Percentiles rank a stretch among this genome's conserved stretches.
Conservation (phyloP, 2,888 invertebrate species). For the Polyommatus icarus region DNA sequence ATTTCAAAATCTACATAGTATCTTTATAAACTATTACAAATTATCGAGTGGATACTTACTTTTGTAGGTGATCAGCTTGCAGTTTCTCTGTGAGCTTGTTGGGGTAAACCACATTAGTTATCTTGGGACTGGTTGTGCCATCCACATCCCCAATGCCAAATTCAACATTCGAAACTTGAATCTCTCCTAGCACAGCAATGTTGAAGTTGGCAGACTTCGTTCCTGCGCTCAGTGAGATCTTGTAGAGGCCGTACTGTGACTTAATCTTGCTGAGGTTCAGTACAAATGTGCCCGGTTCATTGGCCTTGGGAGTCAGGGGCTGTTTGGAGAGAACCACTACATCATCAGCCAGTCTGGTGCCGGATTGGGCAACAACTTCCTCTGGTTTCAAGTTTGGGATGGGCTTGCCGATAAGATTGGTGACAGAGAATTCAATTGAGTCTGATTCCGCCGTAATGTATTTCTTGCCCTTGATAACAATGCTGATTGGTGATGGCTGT, state of each 20-base stretch:
- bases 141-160: slow-evolving; percentile 95
- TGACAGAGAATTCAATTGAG: slow-evolving; percentile 85
- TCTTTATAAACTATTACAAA: too few relatives aligned
- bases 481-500: slow-evolving; percentile 90
- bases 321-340: slow-evolving; percentile 87
- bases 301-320: slow-evolving; percentile 73
- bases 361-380: slow-evolving; percentile 87
- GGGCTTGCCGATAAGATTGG: slow-evolving; percentile 87
- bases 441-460: slow-evolving; percentile 88
- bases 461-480: slow-evolving; percentile 88
- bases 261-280: slow-evolving; percentile 89
- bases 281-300: slow-evolving; percentile 85
- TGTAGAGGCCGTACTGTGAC: slow-evolving; percentile 92
- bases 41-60: slow-evolving; percentile 54
- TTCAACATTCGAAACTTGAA: slow-evolving; percentile 88
- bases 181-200: slow-evolving; percentile 88
- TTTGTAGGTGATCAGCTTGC: slow-evolving; percentile 94
- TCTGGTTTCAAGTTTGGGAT: slow-evolving; percentile 82
- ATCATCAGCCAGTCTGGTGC: slow-evolving; percentile 86
- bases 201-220: slow-evolving; percentile 80
- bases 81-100: slow-evolving; percentile 84
- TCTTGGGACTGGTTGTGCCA: slow-evolving; percentile 90
- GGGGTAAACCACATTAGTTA: slow-evolving; percentile 87
- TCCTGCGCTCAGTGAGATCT: slow-evolving; percentile 87
- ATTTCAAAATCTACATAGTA: too few relatives aligned